Conservation (phyloP, 2,888 invertebrate genomes). For the Pollenia amentaria region DNA sequence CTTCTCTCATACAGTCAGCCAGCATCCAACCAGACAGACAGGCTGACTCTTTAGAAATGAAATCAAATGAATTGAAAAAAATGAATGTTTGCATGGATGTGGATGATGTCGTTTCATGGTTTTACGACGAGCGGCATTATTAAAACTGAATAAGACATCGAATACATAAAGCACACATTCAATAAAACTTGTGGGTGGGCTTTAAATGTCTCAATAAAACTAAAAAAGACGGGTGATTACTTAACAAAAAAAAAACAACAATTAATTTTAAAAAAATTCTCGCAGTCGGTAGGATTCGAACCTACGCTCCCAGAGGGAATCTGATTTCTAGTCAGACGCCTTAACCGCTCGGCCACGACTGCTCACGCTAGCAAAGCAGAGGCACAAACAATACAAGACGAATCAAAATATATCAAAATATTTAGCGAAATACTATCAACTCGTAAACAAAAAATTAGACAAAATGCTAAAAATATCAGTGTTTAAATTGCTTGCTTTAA, state of each 20-base stretch:
- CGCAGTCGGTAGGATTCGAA: slow-evolving; percentile 83
- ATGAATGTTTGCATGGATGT: slow-evolving; percentile 3
- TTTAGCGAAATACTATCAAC: not conserved
- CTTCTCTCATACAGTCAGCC: slow-evolving; percentile 6
- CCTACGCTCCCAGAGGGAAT: slow-evolving; percentile 84
- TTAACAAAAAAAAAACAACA: slow-evolving; percentile 6
- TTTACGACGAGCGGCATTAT: slow-evolving; percentile 45
- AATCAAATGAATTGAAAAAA: slow-evolving; percentile 54
- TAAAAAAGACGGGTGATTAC: not conserved
- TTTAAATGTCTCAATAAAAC: slow-evolving; percentile 31
- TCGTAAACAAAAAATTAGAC: not conserved
- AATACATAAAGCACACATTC: slow-evolving; percentile 32
- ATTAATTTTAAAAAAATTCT: slow-evolving; percentile 46
- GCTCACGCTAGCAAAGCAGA: slow-evolving; percentile 63
- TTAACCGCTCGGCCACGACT: slow-evolving; percentile 84
- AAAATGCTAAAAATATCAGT: no score
- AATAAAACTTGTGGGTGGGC: slow-evolving; percentile 61
- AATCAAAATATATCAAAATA: not conserved
- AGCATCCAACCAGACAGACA: slow-evolving; percentile 15
- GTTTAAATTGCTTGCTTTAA: no score
- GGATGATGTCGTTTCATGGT: slow-evolving; percentile 46
- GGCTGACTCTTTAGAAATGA: slow-evolving; percentile 35
- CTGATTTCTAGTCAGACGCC: slow-evolving; percentile 84
- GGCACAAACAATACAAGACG: not conserved
- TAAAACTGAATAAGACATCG: slow-evolving; percentile 17